Evolutionary conservation across 2,797 vertebrate species (phyloP).

Genomic region (Zenarchopterus dispar): DNA sequence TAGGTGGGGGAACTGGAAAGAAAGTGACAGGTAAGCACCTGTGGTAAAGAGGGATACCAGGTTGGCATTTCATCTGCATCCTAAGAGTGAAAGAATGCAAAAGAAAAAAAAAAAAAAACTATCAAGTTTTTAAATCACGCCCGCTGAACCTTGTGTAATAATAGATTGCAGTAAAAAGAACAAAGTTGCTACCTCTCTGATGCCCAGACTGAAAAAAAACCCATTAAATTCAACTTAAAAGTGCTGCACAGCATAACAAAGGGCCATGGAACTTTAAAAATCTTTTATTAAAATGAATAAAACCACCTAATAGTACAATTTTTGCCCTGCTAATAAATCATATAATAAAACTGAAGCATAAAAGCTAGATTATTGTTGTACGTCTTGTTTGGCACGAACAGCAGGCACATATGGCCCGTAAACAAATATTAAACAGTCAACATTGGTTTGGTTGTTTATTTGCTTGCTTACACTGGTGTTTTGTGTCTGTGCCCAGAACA

Average conservation of each 20-base stretch:
- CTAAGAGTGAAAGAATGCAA: constrained; percentile 26
- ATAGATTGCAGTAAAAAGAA: not conserved
- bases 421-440: constrained; percentile 73
- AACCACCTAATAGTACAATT: too few relatives aligned
- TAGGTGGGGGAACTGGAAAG: constrained; percentile 39
- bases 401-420: constrained; percentile 64
- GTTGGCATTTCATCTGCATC: constrained; percentile 44
- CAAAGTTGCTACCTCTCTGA: too few relatives aligned
- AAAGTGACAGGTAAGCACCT: constrained; percentile 60
- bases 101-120: constrained; percentile 13
- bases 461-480: constrained; percentile 77
- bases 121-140: constrained; percentile 6
- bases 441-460: constrained; percentile 79
- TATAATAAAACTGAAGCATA: not conserved
- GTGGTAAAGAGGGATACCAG: constrained; percentile 46
- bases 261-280: too few relatives aligned
- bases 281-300: too few relatives aligned
- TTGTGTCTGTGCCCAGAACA: constrained; percentile 83
- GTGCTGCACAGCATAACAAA: too few relatives aligned
- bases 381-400: constrained; percentile 55
- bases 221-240: too few relatives aligned
- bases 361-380: constrained; percentile 29
- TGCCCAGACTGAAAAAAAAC: too few relatives aligned
- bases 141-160: constrained; percentile 6
- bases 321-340: not conserved